phyloP scores from a whole-genome alignment of 2,797 vertebrate genomes.

The Ispidina picta region DNA sequence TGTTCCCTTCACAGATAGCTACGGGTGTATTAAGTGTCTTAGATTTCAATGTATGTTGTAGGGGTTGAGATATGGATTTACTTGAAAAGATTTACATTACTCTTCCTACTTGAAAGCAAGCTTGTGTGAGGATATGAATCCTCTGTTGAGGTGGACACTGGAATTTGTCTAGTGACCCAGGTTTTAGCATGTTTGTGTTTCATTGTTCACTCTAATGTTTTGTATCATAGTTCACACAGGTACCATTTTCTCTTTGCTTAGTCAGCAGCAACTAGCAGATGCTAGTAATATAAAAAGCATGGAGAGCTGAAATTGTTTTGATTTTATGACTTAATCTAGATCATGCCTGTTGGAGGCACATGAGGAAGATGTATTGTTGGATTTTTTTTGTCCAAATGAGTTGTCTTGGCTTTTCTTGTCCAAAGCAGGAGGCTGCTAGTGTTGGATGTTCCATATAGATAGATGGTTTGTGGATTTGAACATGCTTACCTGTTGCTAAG shows the following conservation, averaged over 20 bases:
- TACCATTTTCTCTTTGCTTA: not conserved
- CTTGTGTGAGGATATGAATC: not conserved
- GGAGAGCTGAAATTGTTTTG: not conserved
- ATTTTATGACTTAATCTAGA: not conserved
- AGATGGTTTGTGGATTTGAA: not conserved
- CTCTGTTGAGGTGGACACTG: not conserved
- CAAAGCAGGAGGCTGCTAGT: not conserved
- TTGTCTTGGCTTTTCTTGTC: not conserved
- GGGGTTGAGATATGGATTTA: not conserved
- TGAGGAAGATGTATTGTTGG: not conserved
- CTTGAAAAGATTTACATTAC: not conserved
- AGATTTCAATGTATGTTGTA: not conserved
- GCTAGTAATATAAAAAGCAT: not conserved
- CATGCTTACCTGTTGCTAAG: conserved; percentile 30
- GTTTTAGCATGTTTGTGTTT: not conserved
- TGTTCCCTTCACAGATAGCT: not conserved
- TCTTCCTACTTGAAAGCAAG: not conserved
- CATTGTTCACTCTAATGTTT: not conserved
- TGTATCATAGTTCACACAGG: not conserved
- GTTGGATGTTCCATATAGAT: not conserved
- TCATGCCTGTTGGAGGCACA: not conserved
- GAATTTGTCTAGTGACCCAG: not conserved
- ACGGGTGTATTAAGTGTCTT: not conserved
- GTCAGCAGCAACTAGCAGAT: not conserved
- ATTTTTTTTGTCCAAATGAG: not conserved